Conservation (phyloP, 2,797 vertebrate genomes). For the Mus spretus region DNA sequence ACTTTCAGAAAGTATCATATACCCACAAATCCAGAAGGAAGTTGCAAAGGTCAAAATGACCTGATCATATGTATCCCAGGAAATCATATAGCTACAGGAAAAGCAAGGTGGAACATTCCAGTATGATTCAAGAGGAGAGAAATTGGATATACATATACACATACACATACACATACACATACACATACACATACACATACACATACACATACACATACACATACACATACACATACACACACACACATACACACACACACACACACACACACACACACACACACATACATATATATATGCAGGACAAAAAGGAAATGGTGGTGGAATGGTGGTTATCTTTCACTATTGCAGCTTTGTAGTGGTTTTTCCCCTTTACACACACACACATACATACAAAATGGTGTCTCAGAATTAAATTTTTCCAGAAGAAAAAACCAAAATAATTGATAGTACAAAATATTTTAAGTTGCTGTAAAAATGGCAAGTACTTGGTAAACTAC, state of each 20-base stretch:
- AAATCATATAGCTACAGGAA: neutral
- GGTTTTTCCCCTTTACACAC: neutral
- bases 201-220: no score
- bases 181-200: no score
- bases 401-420: neutral
- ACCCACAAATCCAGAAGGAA: neutral
- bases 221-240: no score
- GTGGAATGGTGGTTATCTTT: neutral
- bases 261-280: no score
- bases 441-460: neutral
- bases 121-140: neutral
- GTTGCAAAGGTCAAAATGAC: neutral
- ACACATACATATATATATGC: no score
- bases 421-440: constrained; percentile 38
- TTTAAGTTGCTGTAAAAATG: neutral
- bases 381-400: neutral
- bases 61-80: neutral
- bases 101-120: neutral
- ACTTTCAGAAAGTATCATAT: neutral
- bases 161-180: no score
- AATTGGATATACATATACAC: neutral
- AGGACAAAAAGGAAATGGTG: neutral
- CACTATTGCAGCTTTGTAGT: neutral
- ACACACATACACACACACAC: no score
- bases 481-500: constrained; percentile 37